Evolutionary conservation across 2,797 vertebrate genomes (phyloP).

Genomic region (Sylvilagus floridanus): DNA sequence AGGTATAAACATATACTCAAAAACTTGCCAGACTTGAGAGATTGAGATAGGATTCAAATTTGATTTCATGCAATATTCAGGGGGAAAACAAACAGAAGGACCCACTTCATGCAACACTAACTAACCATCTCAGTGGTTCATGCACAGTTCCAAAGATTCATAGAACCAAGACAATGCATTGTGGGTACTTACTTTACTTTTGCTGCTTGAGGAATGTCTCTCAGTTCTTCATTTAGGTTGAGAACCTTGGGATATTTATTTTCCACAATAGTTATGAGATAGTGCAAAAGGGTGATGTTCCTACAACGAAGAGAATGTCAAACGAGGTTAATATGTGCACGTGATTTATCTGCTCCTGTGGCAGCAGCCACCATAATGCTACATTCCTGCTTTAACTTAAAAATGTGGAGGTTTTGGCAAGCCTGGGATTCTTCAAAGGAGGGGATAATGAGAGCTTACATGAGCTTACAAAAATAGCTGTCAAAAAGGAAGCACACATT

Average conservation of each 20-base stretch:
- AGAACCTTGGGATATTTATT: constrained; percentile 98
- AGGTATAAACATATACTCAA: constrained; percentile 34
- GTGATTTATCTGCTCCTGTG: background rate
- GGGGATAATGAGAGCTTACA: background rate
- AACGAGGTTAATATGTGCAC: background rate
- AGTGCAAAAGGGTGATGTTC: constrained; percentile 98
- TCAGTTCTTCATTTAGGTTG: constrained; percentile 94
- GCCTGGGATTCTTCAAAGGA: constrained; percentile 29
- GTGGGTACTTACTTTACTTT: constrained; percentile 96
- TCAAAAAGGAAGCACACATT: background rate
- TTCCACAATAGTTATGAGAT: constrained; percentile 98
- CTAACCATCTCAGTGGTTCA: background rate
- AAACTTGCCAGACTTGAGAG: background rate
- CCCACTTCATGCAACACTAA: background rate
- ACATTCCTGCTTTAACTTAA: background rate
- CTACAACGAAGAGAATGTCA: constrained; percentile 84
- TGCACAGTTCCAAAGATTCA: background rate
- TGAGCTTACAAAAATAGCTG: background rate
- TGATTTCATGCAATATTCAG: background rate
- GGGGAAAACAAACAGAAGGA: constrained; percentile 31
- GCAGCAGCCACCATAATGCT: background rate
- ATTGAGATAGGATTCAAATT: background rate
- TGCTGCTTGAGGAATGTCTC: constrained; percentile 93
- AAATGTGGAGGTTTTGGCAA: background rate
- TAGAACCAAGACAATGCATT: background rate